Evolutionary conservation across 2,797 vertebrate species (phyloP).

Genomic region (Numenius phaeopus): DNA sequence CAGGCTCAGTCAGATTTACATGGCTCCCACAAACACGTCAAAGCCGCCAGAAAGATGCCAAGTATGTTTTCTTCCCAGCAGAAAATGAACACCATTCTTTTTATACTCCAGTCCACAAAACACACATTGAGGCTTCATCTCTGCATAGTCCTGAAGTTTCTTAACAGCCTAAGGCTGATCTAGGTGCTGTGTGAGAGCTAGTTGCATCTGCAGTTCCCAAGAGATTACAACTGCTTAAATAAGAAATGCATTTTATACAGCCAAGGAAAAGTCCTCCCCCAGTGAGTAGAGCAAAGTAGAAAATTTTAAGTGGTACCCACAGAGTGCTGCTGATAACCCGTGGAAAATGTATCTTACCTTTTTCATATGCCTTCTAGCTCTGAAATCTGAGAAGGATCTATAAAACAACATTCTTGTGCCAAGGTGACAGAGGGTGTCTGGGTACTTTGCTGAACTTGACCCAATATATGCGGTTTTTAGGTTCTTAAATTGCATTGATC

Average conservation of each 20-base stretch:
- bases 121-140: not conserved
- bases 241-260: not conserved
- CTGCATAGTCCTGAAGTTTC: not conserved
- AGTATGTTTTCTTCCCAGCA: not conserved
- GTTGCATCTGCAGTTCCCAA: not conserved
- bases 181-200: not conserved
- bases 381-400: not conserved
- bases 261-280: not conserved
- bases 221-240: not conserved
- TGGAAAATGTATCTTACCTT: not conserved
- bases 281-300: not conserved
- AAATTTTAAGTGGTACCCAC: not conserved
- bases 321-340: not conserved
- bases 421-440: accelerated
- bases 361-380: not conserved
- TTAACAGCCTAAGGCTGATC: not conserved
- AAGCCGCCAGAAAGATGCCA: not conserved
- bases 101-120: not conserved
- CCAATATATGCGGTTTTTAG: not conserved
- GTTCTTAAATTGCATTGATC: not conserved
- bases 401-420: not conserved
- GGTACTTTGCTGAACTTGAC: not conserved
- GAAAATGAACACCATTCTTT: not conserved
- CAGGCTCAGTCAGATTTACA: not conserved
- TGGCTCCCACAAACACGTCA: not conserved